Percentiles rank a stretch among this genome's conserved stretches.
phyloP scores from a whole-genome alignment of 2,113 vertebrate genomes.

The Daboia siamensis region DNA sequence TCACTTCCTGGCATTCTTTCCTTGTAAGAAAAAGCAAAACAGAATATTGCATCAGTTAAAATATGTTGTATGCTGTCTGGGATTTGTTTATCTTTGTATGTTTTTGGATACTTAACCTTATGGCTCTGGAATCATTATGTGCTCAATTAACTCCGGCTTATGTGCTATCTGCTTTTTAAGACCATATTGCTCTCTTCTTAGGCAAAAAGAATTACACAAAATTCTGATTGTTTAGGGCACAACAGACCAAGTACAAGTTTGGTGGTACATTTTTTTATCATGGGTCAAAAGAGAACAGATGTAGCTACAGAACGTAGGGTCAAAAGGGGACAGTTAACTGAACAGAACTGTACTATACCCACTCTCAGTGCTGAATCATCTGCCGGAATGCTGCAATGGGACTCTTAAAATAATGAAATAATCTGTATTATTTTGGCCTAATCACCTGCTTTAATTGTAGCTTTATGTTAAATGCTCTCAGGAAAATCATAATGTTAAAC shows the following conservation, averaged over 20 bases:
- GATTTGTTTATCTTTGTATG: constrained; percentile 54
- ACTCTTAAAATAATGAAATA: constrained; percentile 36
- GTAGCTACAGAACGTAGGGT: constrained; percentile 21
- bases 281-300: constrained; percentile 51
- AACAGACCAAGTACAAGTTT: constrained; percentile 17
- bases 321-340: not conserved
- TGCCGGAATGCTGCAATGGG: constrained; percentile 31
- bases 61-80: rapidly evolving
- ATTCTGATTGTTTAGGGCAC: constrained; percentile 15
- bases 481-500: constrained; percentile 27
- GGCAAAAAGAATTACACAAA: constrained; percentile 37
- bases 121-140: constrained; percentile 45
- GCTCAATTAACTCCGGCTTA: constrained; percentile 55
- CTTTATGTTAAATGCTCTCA: constrained; percentile 27
- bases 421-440: constrained; percentile 39
- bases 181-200: not conserved
- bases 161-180: constrained; percentile 40
- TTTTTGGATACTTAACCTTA: constrained; percentile 54
- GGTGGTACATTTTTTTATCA: constrained; percentile 32
- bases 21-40: constrained; percentile 32
- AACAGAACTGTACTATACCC: not conserved
- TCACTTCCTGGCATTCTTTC: constrained; percentile 26
- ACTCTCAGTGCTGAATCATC: constrained; percentile 5
- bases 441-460: constrained; percentile 42
- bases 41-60: constrained; percentile 30